Evolutionary conservation across 2,888 invertebrate species (phyloP), one percentile per base, ranked within the genome.

Genomic region (Dasysyrphus albostriatus): DNA sequence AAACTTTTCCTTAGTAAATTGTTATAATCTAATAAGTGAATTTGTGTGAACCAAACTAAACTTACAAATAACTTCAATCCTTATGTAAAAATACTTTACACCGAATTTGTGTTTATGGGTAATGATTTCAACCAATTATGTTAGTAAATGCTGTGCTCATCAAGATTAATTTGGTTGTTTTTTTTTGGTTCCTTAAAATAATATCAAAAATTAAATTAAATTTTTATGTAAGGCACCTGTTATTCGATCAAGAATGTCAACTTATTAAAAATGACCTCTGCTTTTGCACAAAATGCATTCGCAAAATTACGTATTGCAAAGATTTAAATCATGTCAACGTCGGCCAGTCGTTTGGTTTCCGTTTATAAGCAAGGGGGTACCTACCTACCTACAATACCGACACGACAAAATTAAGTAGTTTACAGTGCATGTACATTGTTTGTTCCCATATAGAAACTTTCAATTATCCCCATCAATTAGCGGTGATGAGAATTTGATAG

Each of bases 391-490:
- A n/a, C n/a, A n/a, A n/a, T 24, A 51, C 5, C 10, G 37, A 14
- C 37, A 59, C 19, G 10, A 61, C 24, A 14, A 61, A 61, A 59
- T 39, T 61, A 61, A 39, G 16, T 42, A 34, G 19, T 39, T 61
- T 39, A 61, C 12, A 37, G 24, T 24, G 39, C n/a, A n/a, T n/a
- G n/a, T 24, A 39, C 12, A 14, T 7, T 42, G 39, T 42, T 56
- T 70, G 54, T 76, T 72, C 80, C 72, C 24, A 24, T 24, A 80
- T 67, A 81, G 65, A 76, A 76, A 84, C 80, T 81, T 84, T 76
- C 76, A 84, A 84, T 84, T 81, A 81, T 67, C 84, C 44, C 58
- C 81, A 73, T 84, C 80, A 84, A 84, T 84, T 84, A 81, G 76
- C 67, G 65, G 58, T 73, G 81, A 84, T 84, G 80, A 76, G 84